These are phyloP conservation scores for Apamea sordens DNA, from an alignment of 2,888 invertebrate genomes.

Conservation along the genomic window DNA sequence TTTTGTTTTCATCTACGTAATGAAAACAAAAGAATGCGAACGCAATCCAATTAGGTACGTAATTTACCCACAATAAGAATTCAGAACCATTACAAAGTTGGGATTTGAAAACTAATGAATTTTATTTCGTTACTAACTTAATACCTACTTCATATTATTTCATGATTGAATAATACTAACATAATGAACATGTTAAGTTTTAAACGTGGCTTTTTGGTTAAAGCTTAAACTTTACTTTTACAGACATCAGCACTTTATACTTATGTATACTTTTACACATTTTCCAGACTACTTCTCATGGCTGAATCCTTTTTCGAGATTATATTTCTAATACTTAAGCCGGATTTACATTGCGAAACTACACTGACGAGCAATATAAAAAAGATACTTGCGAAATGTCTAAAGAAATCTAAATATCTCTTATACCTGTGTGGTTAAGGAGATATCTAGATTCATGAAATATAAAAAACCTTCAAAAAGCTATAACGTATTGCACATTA, in stretches of 20 bases:
- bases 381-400: no score
- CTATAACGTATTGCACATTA: no score
- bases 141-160: conserved; percentile 29
- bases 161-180: conserved; percentile 24
- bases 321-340: neutral
- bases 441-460: no score
- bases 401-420: no score
- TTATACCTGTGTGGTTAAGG: no score
- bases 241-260: neutral
- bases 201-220: neutral
- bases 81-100: conserved; percentile 50
- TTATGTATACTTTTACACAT: neutral
- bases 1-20: conserved; percentile 25
- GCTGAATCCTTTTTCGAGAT: neutral
- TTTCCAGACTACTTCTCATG: neutral
- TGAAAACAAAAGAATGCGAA: conserved; percentile 60
- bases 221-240: neutral
- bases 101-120: conserved; percentile 44
- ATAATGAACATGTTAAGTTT: conserved; percentile 29
- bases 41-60: conserved; percentile 62
- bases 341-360: no score
- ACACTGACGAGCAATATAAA: no score
- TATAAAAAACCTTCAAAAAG: no score
- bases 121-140: conserved; percentile 41
- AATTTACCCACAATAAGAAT: conserved; percentile 53